These are phyloP conservation scores for Schizopygopsis pylzovi DNA, from an alignment of 2,797 vertebrate species.

Conservation along the genomic window DNA sequence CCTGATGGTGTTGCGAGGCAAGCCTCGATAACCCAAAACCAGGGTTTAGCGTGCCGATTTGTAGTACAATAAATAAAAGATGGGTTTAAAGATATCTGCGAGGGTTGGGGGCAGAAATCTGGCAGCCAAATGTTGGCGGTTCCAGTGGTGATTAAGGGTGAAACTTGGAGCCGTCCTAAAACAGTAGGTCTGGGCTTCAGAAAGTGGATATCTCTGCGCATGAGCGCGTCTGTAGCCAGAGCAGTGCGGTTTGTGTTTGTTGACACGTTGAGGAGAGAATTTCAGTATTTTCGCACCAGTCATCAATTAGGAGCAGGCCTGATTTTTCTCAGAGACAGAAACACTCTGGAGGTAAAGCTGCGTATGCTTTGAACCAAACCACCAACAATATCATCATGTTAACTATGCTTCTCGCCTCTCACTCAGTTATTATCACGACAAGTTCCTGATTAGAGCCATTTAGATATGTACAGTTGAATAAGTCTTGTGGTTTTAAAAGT, in stretches of 20 bases:
- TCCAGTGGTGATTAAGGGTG: constrained; percentile 61
- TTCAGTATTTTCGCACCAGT: constrained; percentile 73
- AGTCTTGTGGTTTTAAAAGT: not conserved
- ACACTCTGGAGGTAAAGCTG: constrained; percentile 16
- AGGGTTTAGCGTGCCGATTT: constrained; percentile 36
- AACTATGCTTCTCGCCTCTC: not conserved
- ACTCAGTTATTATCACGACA: not conserved
- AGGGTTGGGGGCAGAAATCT: constrained; percentile 63
- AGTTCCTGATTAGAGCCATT: not conserved
- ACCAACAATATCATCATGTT: not conserved
- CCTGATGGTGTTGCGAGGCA: constrained; percentile 8
- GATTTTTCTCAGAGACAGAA: constrained; percentile 76
- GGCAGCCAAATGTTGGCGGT: constrained; percentile 79
- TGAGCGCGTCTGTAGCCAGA: constrained; percentile 68
- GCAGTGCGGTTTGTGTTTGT: constrained; percentile 78
- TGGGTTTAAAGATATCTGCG: constrained; percentile 52
- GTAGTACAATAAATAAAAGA: constrained; percentile 52
- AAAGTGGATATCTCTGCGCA: constrained; percentile 65
- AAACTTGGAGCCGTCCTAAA: constrained; percentile 58
- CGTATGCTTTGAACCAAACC: no score
- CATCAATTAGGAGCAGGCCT: constrained; percentile 73
- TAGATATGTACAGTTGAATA: not conserved
- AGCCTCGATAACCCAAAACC: constrained; percentile 26
- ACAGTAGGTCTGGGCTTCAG: not conserved
- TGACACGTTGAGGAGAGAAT: constrained; percentile 79